Base-by-base conservation (phyloP, 2,888 invertebrate genomes). In the Dyspetes luteomarginatus region DNA sequence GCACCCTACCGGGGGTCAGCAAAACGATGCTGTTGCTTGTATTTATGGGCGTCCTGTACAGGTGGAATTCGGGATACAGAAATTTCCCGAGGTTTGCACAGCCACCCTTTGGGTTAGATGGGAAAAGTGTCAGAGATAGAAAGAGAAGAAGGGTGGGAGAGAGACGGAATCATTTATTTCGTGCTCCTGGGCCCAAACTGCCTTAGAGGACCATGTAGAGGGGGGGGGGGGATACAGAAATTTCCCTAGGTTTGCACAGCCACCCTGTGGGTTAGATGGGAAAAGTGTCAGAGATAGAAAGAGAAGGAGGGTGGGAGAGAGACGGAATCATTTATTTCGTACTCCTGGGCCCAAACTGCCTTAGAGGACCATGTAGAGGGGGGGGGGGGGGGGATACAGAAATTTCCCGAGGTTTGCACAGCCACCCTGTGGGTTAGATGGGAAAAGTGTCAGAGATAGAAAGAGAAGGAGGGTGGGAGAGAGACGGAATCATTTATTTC, bases 81-180 rank as follows among this genome's bases (percentile, higher is more conserved):
- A 58, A 78, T 78, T 65, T 52, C 26, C 4, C 19, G 15, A 58
- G 60, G 58, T 60, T 67, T 60, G 68, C 75, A 68, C 30, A 52
- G 48, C 19, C 50, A 62, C 69, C 69, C 36, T 67, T 28, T 24
- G 30, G 30, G 52, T 30, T 24, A 30, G 36, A 52, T 68, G 41
- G 60, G n/a, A 24, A 28, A 15, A 45, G n/a, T n/a, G n/a, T n/a
- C n/a, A n/a, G n/a, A n/a, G n/a, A n/a, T n/a, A n/a, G n/a, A n/a
- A n/a, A n/a, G n/a, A 4, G 36, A 7, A 4, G 36, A 7, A 4
- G 36, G 7, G 7, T 36, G 22, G 3, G 50, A 50, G 50, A n/a
- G n/a, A n/a, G n/a, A n/a, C n/a, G n/a, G n/a, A n/a, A n/a, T n/a
- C n/a, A n/a, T n/a, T n/a, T n/a, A n/a, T n/a, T n/a, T n/a, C n/a